Evolutionary conservation across 30 jellyfish, hydroid and myxozoan species (phyloP).

Genomic region (Hydractinia echinata): DNA sequence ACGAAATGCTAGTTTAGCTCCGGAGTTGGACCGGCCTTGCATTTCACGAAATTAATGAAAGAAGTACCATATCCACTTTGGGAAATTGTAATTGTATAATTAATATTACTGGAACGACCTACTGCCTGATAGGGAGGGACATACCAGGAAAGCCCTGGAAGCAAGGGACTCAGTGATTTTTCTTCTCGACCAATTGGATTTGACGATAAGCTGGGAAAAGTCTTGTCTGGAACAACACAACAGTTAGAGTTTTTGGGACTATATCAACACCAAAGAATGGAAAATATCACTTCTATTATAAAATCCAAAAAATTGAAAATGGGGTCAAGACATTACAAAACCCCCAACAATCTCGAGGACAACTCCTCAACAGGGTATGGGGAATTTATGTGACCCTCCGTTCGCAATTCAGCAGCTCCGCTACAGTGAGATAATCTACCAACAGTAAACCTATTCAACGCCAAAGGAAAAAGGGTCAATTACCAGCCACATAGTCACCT

Average conservation of each 20-base stretch:
- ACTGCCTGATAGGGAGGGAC: no score
- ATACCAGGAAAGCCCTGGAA: background rate
- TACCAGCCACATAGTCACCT: no score
- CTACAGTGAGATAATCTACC: no score
- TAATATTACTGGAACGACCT: background rate
- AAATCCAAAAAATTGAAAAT: background rate
- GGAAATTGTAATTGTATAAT: no score
- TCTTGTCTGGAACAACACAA: background rate
- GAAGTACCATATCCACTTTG: background rate
- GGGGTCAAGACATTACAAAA: background rate
- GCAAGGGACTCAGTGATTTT: constrained; percentile 8
- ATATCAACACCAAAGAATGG: no score
- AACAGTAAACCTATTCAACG: no score
- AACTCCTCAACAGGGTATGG: background rate
- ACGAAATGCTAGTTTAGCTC: background rate
- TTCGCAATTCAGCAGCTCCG: background rate
- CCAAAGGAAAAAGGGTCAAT: no score
- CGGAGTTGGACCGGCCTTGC: constrained; percentile 12
- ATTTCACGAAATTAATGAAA: background rate
- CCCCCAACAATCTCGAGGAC: background rate
- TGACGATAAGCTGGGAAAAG: constrained; percentile 20
- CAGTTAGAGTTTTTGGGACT: constrained; percentile 23
- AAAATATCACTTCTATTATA: constrained; percentile 9
- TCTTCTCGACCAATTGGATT: constrained; percentile 13
- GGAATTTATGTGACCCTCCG: no score